Base-by-base conservation (phyloP, 2,113 vertebrate genomes). In the Spilogale gracilis region DNA sequence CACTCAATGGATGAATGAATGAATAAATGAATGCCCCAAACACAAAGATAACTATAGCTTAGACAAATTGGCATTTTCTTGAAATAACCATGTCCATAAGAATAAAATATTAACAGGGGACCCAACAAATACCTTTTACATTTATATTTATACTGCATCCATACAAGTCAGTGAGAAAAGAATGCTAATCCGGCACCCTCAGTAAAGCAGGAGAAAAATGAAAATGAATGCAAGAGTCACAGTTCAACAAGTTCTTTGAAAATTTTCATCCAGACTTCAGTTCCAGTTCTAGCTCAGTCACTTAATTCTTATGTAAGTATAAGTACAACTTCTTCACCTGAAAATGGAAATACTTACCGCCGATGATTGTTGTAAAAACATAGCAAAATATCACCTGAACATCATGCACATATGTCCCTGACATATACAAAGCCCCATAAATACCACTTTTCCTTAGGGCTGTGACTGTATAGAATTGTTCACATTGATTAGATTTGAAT, bases 401-500 rank as follows among this genome's bases (percentile, higher is more conserved):
- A 61, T 86, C 48, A 71, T 52, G 20, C 3, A 50, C 18, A 20
- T 38, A 38, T 38, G 61, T 23, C 25, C 20, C 38, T 82, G n/a
- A 52, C 27, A 45, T 79, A n/a, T 32, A 60, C 38, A 43, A 78
- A 65, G 17, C 0, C 61, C 25, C 52, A 52, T 30, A 76, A 95
- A 38, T 18, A 89, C 17, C 63, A 58, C 10, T 83, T 56, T 10
- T 97, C 67, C 81, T 73, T 38, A 61, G 12, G 9, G 10, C 11
- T 11, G 20, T 7, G 23, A n/a, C 21, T 18, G 1, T 48, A 48
- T 58, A 65, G 81, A 83, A 63, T 38, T 69, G 61, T 16, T 84
- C 48, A 65, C 89, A 95, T 96, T 73, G 9, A 96, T 79, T 88
- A 81, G 21, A 71, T 78, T 81, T 95, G 25, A 87, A 85, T 91